Evolutionary conservation across 2,113 vertebrate species (phyloP).

Genomic region (Spermophilus dauricus): DNA sequence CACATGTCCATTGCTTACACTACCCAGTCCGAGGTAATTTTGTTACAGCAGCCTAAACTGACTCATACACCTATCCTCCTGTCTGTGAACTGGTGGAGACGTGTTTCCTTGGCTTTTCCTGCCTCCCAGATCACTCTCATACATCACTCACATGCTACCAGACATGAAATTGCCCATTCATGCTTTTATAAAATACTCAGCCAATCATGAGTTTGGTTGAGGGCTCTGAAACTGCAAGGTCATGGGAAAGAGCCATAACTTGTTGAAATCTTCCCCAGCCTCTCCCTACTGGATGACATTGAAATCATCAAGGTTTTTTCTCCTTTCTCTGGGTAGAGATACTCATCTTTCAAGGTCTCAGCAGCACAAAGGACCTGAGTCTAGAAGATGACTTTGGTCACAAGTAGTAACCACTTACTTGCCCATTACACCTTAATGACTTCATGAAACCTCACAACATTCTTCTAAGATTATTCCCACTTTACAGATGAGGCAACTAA

Average conservation of each 20-base stretch:
- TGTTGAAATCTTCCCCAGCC: background rate
- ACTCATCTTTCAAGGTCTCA: background rate
- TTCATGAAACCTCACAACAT: background rate
- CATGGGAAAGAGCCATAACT: background rate
- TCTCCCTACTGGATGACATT: background rate
- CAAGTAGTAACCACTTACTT: background rate
- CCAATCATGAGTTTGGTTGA: background rate
- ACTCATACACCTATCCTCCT: background rate
- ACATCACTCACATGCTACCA: too few species aligned
- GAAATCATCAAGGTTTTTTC: background rate
- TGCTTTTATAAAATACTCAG: background rate
- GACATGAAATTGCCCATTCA: background rate
- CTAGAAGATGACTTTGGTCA: background rate
- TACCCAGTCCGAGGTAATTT: background rate
- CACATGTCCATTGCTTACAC: background rate
- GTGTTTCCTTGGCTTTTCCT: background rate
- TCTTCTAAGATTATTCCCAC: background rate
- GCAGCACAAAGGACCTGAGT: background rate
- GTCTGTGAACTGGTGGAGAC: background rate
- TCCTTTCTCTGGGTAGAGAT: background rate
- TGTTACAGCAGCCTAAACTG: background rate
- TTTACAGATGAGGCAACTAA: background rate
- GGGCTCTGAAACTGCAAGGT: background rate
- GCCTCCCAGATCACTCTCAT: background rate
- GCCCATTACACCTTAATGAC: background rate